Evolutionary conservation across 2,797 vertebrate species (phyloP).

Genomic region (Masticophis lateralis): DNA sequence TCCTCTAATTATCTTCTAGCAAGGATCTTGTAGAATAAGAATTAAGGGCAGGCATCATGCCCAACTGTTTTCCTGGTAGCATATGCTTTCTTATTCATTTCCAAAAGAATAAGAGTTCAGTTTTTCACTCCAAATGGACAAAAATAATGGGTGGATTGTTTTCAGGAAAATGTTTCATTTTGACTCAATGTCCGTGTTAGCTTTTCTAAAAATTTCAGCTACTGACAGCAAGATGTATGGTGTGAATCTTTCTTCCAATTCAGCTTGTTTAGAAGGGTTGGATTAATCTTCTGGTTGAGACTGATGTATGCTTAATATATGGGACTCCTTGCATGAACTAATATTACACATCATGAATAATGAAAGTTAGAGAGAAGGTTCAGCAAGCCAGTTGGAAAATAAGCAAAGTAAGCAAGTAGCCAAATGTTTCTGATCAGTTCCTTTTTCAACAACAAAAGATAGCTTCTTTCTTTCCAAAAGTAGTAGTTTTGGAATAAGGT

Average conservation of each 20-base stretch:
- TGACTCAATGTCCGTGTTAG: not conserved
- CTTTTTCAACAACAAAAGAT: not conserved
- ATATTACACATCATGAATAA: not conserved
- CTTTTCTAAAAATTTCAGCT: not conserved
- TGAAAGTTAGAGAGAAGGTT: not conserved
- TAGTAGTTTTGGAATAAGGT: not conserved
- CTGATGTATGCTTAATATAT: not conserved
- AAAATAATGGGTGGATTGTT: not conserved
- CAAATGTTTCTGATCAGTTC: not conserved
- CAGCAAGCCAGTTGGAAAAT: not conserved
- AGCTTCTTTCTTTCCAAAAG: not conserved
- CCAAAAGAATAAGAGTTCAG: not conserved
- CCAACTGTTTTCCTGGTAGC: not conserved
- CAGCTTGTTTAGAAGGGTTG: not conserved
- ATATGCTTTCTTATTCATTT: not conserved
- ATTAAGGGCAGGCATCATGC: not conserved
- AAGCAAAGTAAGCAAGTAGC: not conserved
- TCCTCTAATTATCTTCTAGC: not conserved
- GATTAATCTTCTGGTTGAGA: not conserved
- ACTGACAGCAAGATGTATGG: not conserved
- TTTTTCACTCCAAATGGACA: not conserved
- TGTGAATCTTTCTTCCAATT: not conserved
- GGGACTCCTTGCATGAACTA: not conserved
- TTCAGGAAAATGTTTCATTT: not conserved
- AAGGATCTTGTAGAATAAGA: not conserved